Base-by-base conservation (phyloP, 2,888 invertebrate species). In the Romanomermis culicivorax region DNA sequence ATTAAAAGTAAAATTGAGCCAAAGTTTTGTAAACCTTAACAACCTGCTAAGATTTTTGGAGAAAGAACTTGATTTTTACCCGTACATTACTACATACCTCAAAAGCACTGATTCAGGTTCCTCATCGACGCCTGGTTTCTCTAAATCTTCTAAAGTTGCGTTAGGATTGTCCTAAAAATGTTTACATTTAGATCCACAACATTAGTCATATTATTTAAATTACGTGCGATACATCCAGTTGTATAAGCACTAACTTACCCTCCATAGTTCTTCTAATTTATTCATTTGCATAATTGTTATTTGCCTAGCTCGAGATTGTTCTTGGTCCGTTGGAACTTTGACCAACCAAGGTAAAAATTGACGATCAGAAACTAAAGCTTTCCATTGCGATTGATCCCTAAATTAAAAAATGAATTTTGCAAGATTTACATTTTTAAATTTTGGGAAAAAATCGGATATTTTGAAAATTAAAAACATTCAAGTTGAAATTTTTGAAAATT, bases 261-360 rank as follows among this genome's bases (percentile, higher is more conserved):
- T 88, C 97, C 97, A 99, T 27, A 99, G 71, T 69, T 99, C 97
- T 73, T 99, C 97, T 36, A 99, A 76, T 64, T 91, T 89, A 63
- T 89, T 88, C 56, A 95, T 95, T 73, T 97, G 93, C 64, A 86
- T 85, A 0, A 93, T 89, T 0, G 89, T 85, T 58, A 99, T 88
- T 74, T 97, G 95, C 1, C 95, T 79, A 0, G 93, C 89, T 61
- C 95, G 77, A 65, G 88, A 74, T 72, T 93, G 93, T 65, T 97
- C 95, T 64, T 91, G 84, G 67, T 95, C 93, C 0, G 84, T 82
- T 20, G 97, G 97, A n/a, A 89, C 82, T 71, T 89, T 89, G 1
- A 93, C 93, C 53, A 97, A 74, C 97, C 97, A 99, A 0, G 88
- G 81, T 48, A 99, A 74, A 68, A 97, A 89, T 63, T 86, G 85